phyloP scores from a whole-genome alignment of 2,888 invertebrate species.

The Hypomecis atomaria region DNA sequence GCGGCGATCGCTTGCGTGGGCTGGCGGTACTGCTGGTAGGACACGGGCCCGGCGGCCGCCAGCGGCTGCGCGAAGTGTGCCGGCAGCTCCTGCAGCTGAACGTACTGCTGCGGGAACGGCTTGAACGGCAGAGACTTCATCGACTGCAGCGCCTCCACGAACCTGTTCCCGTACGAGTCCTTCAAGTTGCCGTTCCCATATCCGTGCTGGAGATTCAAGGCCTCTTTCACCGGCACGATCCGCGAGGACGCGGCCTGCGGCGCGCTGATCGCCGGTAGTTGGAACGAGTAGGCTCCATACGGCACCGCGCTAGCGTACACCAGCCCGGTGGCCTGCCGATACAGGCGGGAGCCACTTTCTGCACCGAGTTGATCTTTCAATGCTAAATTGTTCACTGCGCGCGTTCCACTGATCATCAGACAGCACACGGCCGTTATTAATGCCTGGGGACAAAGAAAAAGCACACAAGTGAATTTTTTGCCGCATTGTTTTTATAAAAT shows the following conservation, averaged over 20 bases:
- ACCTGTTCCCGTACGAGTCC: conserved; percentile 78
- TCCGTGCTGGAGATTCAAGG: conserved; percentile 50
- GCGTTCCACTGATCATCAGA: conserved; percentile 55
- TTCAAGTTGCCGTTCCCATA: conserved; percentile 64
- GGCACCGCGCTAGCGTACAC: conserved; percentile 74
- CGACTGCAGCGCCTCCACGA: conserved; percentile 60
- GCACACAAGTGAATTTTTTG: conserved; percentile 10
- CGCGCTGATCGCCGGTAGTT: conserved; percentile 59
- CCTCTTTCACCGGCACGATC: conserved; percentile 62
- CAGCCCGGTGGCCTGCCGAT: conserved; percentile 63
- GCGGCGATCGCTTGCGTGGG: conserved; percentile 63
- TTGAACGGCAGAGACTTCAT: conserved; percentile 67
- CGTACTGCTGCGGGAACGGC: conserved; percentile 70
- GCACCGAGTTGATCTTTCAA: conserved; percentile 63
- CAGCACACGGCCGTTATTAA: conserved; percentile 64
- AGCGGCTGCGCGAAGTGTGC: conserved; percentile 74
- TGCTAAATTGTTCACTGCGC: conserved; percentile 52
- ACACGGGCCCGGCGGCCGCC: conserved; percentile 60
- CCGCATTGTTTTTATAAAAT: not conserved
- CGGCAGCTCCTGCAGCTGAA: conserved; percentile 73
- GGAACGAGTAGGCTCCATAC: conserved; percentile 70
- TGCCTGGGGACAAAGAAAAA: conserved; percentile 61
- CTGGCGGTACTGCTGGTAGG: conserved; percentile 54
- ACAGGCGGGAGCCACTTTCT: conserved; percentile 67
- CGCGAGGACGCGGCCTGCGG: conserved; percentile 59